Evolutionary conservation across 1,140 invertebrate species (phyloP), one percentile per base, ranked within the genome.

Genomic region (Melanaphis sacchari): DNA sequence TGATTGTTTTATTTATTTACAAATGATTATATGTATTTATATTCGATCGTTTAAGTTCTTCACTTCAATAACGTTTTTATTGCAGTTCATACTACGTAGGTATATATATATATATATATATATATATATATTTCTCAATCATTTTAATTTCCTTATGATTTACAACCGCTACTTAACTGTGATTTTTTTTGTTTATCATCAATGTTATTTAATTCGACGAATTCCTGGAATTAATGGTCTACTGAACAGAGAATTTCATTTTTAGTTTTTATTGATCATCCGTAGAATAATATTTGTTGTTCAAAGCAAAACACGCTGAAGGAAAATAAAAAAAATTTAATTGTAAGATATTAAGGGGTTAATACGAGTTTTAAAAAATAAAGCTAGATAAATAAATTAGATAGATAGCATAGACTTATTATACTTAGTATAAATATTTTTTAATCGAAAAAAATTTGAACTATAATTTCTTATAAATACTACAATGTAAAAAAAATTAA

Each of bases 221-320:
- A 49, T 88, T 76, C 5, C 18, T 8, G 31, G 46, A 21, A 21
- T 49, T 89, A 26, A 49, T 24, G 46, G n/a, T 52, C 21, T 89
- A 24, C 1, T 87, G 15, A 43, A 41, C 22, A 40, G 24, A 41
- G 36, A 24, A 84, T 84, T 84, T 40, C 26, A 43, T 87, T 87
- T 89, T 52, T 22, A n/a, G 0, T 38, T 89, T 89, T 89, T 89
- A 89, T 89, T 89, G n/a, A 89, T 89, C 87, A 89, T 89, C 87
- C 87, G 46, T 49, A 22, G 9, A 84, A 8, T 36, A 43, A 21
- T 46, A 46, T 15, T 43, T 85, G n/a, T 7, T 46, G 5, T 31
- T 88, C 43, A 6, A 36, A 89, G 7, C 36, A 40, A 54, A 38
- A 89, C 11, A 52, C 38, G 18, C 54, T 54, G 2, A 49, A n/a